These are phyloP conservation scores for Perca flavescens DNA, from an alignment of 2,113 vertebrate species.

Conservation along the genomic window DNA sequence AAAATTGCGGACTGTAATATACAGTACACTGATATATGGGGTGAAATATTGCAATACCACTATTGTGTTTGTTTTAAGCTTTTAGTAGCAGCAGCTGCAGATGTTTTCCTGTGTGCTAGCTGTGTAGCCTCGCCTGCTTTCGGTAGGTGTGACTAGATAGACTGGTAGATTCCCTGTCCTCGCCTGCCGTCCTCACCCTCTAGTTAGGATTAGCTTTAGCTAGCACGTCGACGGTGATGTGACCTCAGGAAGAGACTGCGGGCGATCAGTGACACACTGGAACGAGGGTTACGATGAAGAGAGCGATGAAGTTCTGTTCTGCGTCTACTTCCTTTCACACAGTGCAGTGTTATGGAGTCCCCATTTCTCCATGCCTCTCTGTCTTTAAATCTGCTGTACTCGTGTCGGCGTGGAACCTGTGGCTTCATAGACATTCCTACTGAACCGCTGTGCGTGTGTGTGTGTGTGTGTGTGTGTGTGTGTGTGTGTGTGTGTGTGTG, in stretches of 20 bases:
- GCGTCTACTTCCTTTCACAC: background rate
- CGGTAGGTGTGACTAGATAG: background rate
- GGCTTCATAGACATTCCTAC: slow-evolving; percentile 32
- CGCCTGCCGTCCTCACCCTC: background rate
- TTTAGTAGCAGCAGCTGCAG: background rate
- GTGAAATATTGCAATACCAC: background rate
- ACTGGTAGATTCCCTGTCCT: background rate
- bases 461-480: background rate
- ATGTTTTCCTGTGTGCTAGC: background rate
- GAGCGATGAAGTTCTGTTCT: background rate
- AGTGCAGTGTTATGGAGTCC: background rate
- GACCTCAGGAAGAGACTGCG: background rate
- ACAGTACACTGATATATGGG: background rate
- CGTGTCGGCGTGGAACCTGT: background rate
- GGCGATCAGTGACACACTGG: background rate
- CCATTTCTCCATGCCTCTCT: background rate
- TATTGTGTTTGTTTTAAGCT: background rate
- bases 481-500: background rate
- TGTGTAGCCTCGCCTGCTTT: slow-evolving; percentile 18
- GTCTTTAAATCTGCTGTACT: background rate
- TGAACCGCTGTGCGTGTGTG: too few species aligned
- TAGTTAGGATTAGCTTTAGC: slow-evolving; percentile 35
- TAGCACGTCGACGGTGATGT: background rate
- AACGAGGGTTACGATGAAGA: background rate
- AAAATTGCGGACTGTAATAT: background rate